Base-by-base conservation (phyloP, 2,113 vertebrate species). In the Vulpes vulpes region DNA sequence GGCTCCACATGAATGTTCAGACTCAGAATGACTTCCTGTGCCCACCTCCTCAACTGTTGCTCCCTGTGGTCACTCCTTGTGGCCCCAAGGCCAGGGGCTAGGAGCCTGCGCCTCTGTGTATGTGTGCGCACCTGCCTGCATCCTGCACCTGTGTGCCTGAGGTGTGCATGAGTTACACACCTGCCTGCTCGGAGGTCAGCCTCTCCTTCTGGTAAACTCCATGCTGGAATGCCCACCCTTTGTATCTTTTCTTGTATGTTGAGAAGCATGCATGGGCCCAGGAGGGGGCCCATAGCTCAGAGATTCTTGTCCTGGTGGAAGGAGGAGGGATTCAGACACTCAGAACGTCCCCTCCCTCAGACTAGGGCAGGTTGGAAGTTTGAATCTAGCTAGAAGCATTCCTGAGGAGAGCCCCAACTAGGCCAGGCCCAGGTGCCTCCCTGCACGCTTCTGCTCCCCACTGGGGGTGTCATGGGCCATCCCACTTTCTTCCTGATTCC, bases 71-170 rank as follows among this genome's bases (percentile, higher is more conserved):
- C 60, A 57, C 23, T 74, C 59, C 30, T 19, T 32, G 32, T 81
- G 85, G 15, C 51, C 23, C 38, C 3, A 53, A 14, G 60, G 35
- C 8, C 32, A 12, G 35, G 16, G 25, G 11, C 73, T 19, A 16
- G 43, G 59, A 79, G 32, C 5, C 5, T 14, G 0, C 55, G 69
- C 30, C 62, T n/a, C 71, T 35, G 78, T 35, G 32, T 14, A 16
- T 64, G n/a, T 1, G 2, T 82, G 65, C 19, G 22, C 32, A 15
- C 64, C 22, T 3, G 3, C 82, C 22, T 27, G 11, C 55, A 11
- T 0, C 0, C 22, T 17, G 3, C 20, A 16, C 38, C 38, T 59
- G 19, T 53, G 11, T 15, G 5, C 4, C 1, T 0, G 6, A 19
- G 60, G 27, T 10, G 3, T 14, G 1, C 23, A 14, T 32, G 59